Base-by-base conservation (phyloP, 2,888 invertebrate genomes). In the Standfussiana lucernea region DNA sequence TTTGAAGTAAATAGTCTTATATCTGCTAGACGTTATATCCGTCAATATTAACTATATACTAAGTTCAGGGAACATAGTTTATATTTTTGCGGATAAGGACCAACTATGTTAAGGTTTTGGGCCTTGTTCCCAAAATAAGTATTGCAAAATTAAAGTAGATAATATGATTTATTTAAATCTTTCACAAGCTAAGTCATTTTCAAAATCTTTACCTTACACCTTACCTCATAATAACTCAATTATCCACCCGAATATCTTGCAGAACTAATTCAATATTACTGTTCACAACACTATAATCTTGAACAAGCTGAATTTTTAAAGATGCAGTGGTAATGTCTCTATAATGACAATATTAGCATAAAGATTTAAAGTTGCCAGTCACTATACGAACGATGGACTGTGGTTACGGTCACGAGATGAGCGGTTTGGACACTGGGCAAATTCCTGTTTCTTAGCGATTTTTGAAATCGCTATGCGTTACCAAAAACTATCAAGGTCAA, bases 321-420 rank as follows among this genome's bases (percentile, higher is more conserved):
- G 53, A 65, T 59, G 42, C 67, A 74, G 13, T 37, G 37, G 73
- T 88, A 84, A 84, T 82, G 72, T 80, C 77, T 85, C 56, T 80
- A 79, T 88, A 86, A 83, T 79, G 76, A 85, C 61, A 71, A 77
- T 81, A 84, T 88, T 88, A 81, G 78, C 88, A 87, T 88, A 88
- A 80, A 84, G 61, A 45, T 82, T 67, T 73, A 45, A 82, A 75
- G 66, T 75, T 86, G 72, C 75, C 67, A 76, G 82, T 84, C 84
- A 84, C 74, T 79, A 59, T 28, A 59, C 65, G 66, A 75, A 84
- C 50, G 62, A 70, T 24, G 21, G 53, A 5, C 37, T 56, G 35
- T n/a, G 77, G 15, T 21, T 73, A 79, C n/a, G 18, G 68, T 82
- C 69, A 6, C 24, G 13, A 32, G 18, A 65, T 21, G 7, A 75